Base-by-base conservation (phyloP, 2,797 vertebrate genomes). In the Muscicapa comitata region DNA sequence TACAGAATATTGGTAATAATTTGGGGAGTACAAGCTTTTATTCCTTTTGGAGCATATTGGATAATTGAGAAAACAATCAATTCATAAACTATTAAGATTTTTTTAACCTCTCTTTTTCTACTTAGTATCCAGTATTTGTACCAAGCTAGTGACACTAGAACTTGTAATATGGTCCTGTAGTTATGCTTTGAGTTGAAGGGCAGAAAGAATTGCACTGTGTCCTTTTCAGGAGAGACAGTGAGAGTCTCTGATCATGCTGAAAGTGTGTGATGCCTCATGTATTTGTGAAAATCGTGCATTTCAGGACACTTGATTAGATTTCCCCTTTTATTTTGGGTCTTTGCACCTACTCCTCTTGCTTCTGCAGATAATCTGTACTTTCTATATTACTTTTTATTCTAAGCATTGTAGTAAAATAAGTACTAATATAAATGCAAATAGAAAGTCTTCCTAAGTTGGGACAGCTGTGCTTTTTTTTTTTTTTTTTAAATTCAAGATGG, bases 21-120 rank as follows among this genome's bases (percentile, higher is more conserved):
- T 71, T 88, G 70, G 70, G 65, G 33, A 89, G 57, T n/a, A 51
- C 26, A 47, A 10, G 53, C 73, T 86, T 89, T 93, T 84, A 70
- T 94, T 96, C 40, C 50, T 68, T 54, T 74, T 90, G 68, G 38
- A 83, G 17, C 66, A 23, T 54, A 38, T 0, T 79, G 40, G 35
- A 71, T 65, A 93, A 79, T 66, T 86, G 89, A 93, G 58, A 71
- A 86, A 95, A 82, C 55, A 96, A 66, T 92, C 61, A 95, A 75
- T 94, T 87, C 18, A 87, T 70, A 35, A 95, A 92, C 72, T 90
- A 91, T 87, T 92, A 81, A 51, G 48, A 63, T 75, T 88, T 93
- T 93, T 74, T 90, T 71, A 78, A 17, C 11, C 11, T 59, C 40
- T 88, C 13, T 31, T 53, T 89, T 95, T 94, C 80, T 94, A 43